Conservation (phyloP, 2,797 vertebrate genomes). For the Hoplostethus atlanticus region DNA sequence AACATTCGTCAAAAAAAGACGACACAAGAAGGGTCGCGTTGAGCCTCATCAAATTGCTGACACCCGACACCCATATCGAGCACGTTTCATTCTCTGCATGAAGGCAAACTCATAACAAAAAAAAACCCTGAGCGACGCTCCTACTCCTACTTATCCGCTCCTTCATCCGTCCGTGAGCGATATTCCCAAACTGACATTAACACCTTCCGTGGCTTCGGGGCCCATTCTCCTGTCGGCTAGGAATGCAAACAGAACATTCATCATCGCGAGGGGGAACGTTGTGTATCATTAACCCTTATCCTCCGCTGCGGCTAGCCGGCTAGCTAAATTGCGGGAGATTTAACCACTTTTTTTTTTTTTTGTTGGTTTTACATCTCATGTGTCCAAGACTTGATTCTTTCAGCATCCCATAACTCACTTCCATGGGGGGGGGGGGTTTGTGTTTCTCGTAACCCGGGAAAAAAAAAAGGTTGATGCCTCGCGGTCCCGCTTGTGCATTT, state of each 20-base stretch:
- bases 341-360: conserved; percentile 51
- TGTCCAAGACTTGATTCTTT: conserved; percentile 77
- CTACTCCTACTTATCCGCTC: conserved; percentile 27
- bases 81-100: conserved; percentile 29
- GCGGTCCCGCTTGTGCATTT: conserved; percentile 42
- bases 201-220: conserved; percentile 75
- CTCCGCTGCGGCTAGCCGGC: conserved; percentile 54
- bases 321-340: conserved; percentile 46
- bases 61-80: conserved; percentile 25
- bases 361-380: conserved; percentile 72
- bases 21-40: conserved; percentile 8
- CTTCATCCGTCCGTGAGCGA: conserved; percentile 48
- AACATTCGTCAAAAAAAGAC: no score
- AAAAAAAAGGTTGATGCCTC: conserved; percentile 11
- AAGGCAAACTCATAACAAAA: conserved; percentile 41
- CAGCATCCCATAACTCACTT: conserved; percentile 63
- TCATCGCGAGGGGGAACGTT: conserved; percentile 62
- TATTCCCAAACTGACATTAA: conserved; percentile 66
- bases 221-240: conserved; percentile 73
- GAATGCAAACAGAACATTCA: conserved; percentile 86
- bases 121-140: conserved; percentile 28
- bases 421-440: conserved; percentile 10
- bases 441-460: conserved; percentile 1
- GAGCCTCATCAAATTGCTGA: conserved; percentile 31
- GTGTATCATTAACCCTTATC: conserved; percentile 75